Conservation (phyloP, 2,888 invertebrate genomes). For the Lithophane semibrunnea region DNA sequence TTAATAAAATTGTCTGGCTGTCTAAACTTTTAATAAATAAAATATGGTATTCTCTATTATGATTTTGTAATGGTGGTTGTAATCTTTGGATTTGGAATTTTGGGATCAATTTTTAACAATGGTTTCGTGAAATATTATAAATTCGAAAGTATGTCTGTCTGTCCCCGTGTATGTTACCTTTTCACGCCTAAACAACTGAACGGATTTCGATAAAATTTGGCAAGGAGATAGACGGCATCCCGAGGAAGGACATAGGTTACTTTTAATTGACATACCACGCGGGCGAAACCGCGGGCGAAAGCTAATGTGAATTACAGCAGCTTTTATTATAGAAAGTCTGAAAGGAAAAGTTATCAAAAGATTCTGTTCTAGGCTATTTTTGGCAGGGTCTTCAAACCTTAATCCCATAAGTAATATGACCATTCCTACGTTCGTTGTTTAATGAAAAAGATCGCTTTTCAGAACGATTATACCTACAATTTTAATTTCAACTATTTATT, state of each 20-base stretch:
- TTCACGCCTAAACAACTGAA: too few species aligned
- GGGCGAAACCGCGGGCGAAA: too few species aligned
- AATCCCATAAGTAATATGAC: neutral
- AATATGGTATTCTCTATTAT: slow-evolving; percentile 5
- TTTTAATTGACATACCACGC: too few species aligned
- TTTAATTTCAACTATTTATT: too few species aligned
- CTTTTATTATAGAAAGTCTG: neutral
- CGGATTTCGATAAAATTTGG: too few species aligned
- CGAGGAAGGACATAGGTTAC: too few species aligned
- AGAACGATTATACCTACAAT: neutral
- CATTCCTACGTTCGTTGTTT: neutral
- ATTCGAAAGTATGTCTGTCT: too few species aligned
- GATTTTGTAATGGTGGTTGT: neutral
- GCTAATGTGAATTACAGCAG: too few species aligned
- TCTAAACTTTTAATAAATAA: slow-evolving; percentile 25
- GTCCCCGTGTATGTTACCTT: too few species aligned
- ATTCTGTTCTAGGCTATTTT: neutral
- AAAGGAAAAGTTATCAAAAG: neutral
- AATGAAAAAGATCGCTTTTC: neutral
- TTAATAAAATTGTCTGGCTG: slow-evolving; percentile 46
- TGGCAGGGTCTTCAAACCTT: neutral
- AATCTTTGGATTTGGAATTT: neutral
- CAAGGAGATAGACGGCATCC: too few species aligned
- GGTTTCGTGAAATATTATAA: too few species aligned
- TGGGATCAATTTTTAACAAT: neutral